Evolutionary conservation across 2,113 vertebrate genomes (phyloP).

Genomic region (Isurus oxyrinchus): DNA sequence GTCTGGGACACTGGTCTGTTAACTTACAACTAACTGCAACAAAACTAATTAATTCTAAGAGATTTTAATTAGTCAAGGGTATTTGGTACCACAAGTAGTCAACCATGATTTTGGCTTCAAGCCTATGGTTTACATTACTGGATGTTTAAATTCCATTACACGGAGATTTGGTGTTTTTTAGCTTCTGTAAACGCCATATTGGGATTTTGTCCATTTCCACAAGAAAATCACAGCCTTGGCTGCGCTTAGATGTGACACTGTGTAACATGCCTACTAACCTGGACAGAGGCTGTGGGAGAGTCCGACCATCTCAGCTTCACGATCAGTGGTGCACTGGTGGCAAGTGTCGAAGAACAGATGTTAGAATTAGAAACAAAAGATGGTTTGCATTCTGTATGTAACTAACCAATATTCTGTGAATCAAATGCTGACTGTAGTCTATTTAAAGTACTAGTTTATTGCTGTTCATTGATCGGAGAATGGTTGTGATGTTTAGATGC

Average conservation of each 20-base stretch:
- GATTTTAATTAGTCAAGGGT: too few relatives aligned
- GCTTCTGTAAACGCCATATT: background rate
- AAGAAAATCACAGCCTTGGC: background rate
- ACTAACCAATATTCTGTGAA: background rate
- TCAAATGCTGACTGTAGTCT: background rate
- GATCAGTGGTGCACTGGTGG: background rate
- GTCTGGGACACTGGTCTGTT: background rate
- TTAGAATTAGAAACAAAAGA: background rate
- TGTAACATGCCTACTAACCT: background rate
- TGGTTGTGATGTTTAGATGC: background rate
- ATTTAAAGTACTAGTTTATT: background rate
- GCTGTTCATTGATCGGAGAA: background rate
- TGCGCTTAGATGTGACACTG: background rate
- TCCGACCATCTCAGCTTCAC: background rate
- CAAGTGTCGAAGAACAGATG: background rate
- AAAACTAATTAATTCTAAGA: background rate
- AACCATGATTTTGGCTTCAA: background rate
- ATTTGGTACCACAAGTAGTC: background rate
- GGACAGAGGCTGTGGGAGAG: background rate
- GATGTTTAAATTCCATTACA: too few relatives aligned
- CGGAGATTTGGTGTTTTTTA: background rate
- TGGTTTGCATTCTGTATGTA: background rate
- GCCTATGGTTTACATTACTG: too few relatives aligned
- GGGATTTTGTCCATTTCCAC: background rate
- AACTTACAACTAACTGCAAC: background rate